Conservation (phyloP, 2,888 invertebrate genomes). For the Hirtodrosophila histrioides region DNA sequence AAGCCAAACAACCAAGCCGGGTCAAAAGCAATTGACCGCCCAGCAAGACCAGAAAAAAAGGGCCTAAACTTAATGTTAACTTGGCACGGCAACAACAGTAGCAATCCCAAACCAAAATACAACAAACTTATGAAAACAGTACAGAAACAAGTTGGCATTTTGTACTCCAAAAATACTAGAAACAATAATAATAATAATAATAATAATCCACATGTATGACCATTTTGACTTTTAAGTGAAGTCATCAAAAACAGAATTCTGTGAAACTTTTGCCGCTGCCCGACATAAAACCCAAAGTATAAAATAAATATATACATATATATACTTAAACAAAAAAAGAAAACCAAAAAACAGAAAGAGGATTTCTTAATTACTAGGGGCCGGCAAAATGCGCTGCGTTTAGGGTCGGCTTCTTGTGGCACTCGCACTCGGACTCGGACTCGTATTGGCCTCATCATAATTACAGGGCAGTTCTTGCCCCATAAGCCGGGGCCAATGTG, state of each 20-base stretch:
- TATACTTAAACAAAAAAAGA: slow-evolving; percentile 7
- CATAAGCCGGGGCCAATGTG: slow-evolving; percentile 67
- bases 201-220: slow-evolving; percentile 60
- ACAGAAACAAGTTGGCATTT: slow-evolving; percentile 35
- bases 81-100: slow-evolving; percentile 54
- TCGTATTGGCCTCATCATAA: slow-evolving; percentile 75
- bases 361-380: slow-evolving; percentile 77
- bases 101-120: slow-evolving; percentile 14
- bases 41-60: slow-evolving; percentile 46
- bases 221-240: slow-evolving; percentile 78
- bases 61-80: slow-evolving; percentile 61
- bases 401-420: slow-evolving; percentile 67
- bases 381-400: slow-evolving; percentile 51
- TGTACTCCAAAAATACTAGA: slow-evolving; percentile 53
- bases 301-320: slow-evolving; percentile 16
- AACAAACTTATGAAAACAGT: slow-evolving; percentile 31
- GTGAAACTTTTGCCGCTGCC: slow-evolving; percentile 68
- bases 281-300: slow-evolving; percentile 53
- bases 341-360: slow-evolving; percentile 57
- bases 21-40: slow-evolving; percentile 77
- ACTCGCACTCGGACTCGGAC: slow-evolving; percentile 6
- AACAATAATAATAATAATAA: slow-evolving; percentile 63
- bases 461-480: slow-evolving; percentile 68
- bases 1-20: slow-evolving; percentile 34
- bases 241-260: slow-evolving; percentile 79